Conservation (phyloP, 2,888 invertebrate species). For the Malthinus seriepunctatus region DNA sequence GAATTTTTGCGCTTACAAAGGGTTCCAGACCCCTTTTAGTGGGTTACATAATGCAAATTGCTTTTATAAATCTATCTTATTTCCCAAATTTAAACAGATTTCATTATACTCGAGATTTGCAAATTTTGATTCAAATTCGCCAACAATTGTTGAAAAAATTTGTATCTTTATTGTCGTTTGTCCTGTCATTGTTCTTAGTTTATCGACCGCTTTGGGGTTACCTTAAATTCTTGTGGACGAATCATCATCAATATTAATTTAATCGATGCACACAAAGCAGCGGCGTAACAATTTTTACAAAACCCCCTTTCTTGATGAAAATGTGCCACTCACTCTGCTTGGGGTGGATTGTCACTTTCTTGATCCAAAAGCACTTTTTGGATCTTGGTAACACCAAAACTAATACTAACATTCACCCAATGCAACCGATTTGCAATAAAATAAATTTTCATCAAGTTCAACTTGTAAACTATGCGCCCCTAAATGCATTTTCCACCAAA, state of each 20-base stretch:
- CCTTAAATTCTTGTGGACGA: conserved; percentile 6
- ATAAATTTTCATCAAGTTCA: no score
- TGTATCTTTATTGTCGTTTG: conserved; percentile 12
- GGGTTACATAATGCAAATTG: conserved; percentile 19
- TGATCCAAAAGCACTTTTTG: no score
- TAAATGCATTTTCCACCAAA: no score
- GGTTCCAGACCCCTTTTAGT: conserved; percentile 22
- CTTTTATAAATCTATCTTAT: conserved; percentile 3
- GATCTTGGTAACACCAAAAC: no score
- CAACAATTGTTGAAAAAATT: conserved; percentile 17
- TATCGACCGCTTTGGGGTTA: conserved; percentile 15
- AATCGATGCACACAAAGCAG: conserved; percentile 4
- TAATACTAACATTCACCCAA: no score
- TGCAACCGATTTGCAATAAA: no score
- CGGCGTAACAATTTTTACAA: no score
- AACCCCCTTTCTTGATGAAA: no score
- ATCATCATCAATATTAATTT: conserved; percentile 12
- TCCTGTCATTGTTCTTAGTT: conserved; percentile 23
- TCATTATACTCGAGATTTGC: not conserved
- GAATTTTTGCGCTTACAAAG: conserved; percentile 18
- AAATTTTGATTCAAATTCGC: not conserved
- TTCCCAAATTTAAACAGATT: conserved; percentile 1
- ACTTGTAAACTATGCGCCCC: no score
- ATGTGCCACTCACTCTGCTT: no score
- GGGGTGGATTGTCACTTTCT: no score